A percentile compares a stretch with the other conserved stretches of the same genome.
Conservation (phyloP, 2,113 vertebrate genomes). For the Amblyornis subalaris region DNA sequence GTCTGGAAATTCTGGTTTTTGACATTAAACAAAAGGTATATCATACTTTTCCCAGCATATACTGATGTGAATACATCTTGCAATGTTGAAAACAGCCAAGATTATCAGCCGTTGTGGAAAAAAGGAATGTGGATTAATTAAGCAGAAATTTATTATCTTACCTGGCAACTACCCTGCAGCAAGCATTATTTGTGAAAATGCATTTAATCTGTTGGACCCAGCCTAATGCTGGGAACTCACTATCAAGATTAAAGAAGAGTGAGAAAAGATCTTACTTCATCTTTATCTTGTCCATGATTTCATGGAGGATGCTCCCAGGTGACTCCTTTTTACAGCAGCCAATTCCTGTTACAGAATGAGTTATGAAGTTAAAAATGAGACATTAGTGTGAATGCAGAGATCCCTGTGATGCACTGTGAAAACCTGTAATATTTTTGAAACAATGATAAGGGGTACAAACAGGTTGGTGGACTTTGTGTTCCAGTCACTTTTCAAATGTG, state of each 20-base stretch:
- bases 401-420: not conserved
- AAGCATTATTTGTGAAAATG: not conserved
- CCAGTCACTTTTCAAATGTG: not conserved
- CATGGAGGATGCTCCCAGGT: not conserved
- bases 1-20: constrained; percentile 36
- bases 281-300: not conserved
- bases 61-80: not conserved
- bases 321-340: not conserved
- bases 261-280: not conserved
- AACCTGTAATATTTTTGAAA: not conserved
- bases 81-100: not conserved
- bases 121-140: constrained; percentile 29
- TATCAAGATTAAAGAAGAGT: not conserved
- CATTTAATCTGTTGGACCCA: not conserved
- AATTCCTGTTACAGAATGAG: not conserved
- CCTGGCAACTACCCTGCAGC: not conserved
- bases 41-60: not conserved
- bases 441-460: not conserved
- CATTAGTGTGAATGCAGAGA: not conserved
- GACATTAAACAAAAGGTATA: constrained; percentile 1
- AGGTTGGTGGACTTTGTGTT: not conserved
- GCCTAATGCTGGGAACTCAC: not conserved
- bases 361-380: not conserved
- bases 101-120: not conserved
- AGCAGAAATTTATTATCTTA: not conserved